Base-by-base conservation (phyloP, 2,113 vertebrate species). In the Stegastes partitus region DNA sequence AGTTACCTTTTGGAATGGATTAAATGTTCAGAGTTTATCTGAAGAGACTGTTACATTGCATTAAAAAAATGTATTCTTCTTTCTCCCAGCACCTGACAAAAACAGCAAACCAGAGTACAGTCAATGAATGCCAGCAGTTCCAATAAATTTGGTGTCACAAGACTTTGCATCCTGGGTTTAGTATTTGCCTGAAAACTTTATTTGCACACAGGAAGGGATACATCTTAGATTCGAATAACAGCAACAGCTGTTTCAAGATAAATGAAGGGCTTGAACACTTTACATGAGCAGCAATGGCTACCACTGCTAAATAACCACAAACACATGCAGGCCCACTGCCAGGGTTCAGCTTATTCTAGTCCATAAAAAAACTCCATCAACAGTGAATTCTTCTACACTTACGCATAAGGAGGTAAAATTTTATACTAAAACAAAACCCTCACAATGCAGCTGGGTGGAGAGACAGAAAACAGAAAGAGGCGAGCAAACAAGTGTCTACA, bases 181-280 rank as follows among this genome's bases (percentile, higher is more conserved):
- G 37, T 1, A 37, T 55, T 57, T 79, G 34, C 49, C 23, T 25
- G 57, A 34, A 65, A 51, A 18, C 4, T 47, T 71, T 11, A 25
- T 23, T 61, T 63, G 11, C 19, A 51, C 69, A 54, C 2, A 75
- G 59, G 6, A 67, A 67, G n/a, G 28, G 18, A 53, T 61, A 11
- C 39, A 54, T 62, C 23, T 61, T 31, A 26, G 11, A 53, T 79
- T 55, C 22, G 61, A 11, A 25, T 39, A 64, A 55, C 73, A 69
- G 9, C 58, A 62, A 57, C 47, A 77, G 82, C 61, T 78, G 50
- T 28, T 68, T 70, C 26, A 39, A 47, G 39, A 76, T 51, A 55
- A 49, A 68, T 25, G 22, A 25, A 57, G 23, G 15, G 39, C 19
- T 8, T 25, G 71, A 18, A 18, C 47, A 65, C 31, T 75, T 59